Conservation (phyloP, 2,797 vertebrate genomes). For the Platalea minor region DNA sequence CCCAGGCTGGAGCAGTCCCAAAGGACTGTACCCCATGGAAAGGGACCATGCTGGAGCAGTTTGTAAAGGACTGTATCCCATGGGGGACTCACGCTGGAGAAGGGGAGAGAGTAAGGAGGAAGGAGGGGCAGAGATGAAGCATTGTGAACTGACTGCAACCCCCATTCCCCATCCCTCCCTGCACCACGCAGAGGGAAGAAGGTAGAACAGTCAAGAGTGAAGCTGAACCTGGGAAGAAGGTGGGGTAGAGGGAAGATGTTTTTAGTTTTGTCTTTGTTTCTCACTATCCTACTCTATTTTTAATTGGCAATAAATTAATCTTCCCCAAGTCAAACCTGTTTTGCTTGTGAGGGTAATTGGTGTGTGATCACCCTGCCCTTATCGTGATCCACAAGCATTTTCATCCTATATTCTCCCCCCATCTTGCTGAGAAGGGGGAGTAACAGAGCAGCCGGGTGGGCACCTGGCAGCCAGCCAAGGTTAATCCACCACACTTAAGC, state of each 20-base stretch:
- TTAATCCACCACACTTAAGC: not conserved
- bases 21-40: not conserved
- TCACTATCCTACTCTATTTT: not conserved
- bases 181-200: not conserved
- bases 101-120: not conserved
- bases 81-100: not conserved
- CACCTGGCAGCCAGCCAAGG: not conserved
- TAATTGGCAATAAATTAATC: not conserved
- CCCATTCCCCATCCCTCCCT: not conserved
- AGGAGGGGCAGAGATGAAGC: not conserved
- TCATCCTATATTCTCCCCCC: not conserved
- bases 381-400: not conserved
- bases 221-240: not conserved
- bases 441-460: not conserved
- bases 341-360: not conserved
- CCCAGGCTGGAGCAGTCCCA: not conserved
- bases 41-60: not conserved
- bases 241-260: rapidly evolving
- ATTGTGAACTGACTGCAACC: not conserved
- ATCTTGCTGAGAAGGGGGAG: not conserved
- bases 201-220: not conserved
- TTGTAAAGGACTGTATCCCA: not conserved
- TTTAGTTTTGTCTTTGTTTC: not conserved
- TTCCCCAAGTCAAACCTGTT: not conserved
- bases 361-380: not conserved